Evolutionary conservation across 2,113 vertebrate species (phyloP).

Genomic region (Pterocles gutturalis): DNA sequence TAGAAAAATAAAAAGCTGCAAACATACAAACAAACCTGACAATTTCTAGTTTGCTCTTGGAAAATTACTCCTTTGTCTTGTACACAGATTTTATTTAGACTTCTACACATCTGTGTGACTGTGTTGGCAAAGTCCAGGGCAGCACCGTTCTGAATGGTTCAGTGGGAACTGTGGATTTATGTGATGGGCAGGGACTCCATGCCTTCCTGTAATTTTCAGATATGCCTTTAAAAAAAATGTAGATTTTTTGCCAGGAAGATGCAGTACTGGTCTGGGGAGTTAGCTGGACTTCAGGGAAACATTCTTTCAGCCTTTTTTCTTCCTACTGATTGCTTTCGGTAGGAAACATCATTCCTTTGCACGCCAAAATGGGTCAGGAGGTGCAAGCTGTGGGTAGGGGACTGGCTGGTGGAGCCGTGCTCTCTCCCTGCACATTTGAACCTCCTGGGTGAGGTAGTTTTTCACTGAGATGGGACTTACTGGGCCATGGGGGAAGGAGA

Average conservation of each 20-base stretch:
- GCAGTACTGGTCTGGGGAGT: neutral
- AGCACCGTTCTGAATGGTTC: neutral
- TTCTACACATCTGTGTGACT: neutral
- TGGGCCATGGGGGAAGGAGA: neutral
- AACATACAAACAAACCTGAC: neutral
- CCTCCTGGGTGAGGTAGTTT: neutral
- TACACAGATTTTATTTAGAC: neutral
- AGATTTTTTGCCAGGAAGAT: constrained; percentile 15
- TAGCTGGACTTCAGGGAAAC: neutral
- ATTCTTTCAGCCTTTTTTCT: neutral
- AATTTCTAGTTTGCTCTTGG: neutral
- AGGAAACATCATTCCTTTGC: neutral
- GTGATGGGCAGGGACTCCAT: neutral
- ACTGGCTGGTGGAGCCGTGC: neutral
- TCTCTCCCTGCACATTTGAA: neutral
- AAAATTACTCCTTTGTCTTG: neutral
- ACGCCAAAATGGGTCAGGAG: neutral
- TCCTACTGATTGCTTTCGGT: neutral
- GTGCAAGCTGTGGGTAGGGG: neutral
- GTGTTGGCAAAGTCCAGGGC: neutral
- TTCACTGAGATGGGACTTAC: neutral
- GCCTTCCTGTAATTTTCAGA: constrained; percentile 46
- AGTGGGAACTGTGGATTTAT: neutral
- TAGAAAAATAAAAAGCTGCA: neutral
- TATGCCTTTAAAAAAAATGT: neutral